Evolutionary conservation across 2,113 vertebrate species (phyloP), one percentile per base, ranked within the genome.

Genomic region (Catharus minimus): DNA sequence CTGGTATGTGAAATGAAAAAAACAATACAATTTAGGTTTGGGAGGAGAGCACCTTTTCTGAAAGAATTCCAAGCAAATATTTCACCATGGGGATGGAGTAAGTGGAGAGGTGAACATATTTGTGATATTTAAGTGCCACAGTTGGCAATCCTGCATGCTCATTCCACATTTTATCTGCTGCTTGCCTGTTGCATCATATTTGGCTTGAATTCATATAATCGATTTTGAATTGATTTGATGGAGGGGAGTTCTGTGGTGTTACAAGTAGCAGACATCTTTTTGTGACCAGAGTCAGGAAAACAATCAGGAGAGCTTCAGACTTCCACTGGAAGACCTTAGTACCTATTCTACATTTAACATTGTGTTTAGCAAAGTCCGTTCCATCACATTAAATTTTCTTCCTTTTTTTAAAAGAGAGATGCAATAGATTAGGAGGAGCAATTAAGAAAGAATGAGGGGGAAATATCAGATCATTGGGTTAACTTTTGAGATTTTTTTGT

Each of bases 141-240:
- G 27, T 5, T 65, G 28, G 28, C 15, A 79, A 60, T 41, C 22
- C 47, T 79, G 41, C 9, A 11, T 5, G 41, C 10, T 61, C 4
- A 33, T 76, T 76, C 69, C 30, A 33, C 50, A 61, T 81, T 84
- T 91, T 44, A 49, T 53, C 46, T 79, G 44, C n/a, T 75, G 62
- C 33, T 89, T 82, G 38, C 33, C 67, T 60, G 3, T 65, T 72
- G 41, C 15, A 33, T 50, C 0, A 2, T 38, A 64, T 92, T 82
- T 89, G 16, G 62, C 38, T 68, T 62, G 52, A 47, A 43, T 73
- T 85, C 21, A 26, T 36, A 38, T 4, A 77, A 77, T 80, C 0
- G 0, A 85, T 94, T 91, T 65, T 57, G 28, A 93, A 91, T 73
- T 65, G 58, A 91, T 73, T 56, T 66, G 67, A 64, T 38, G 46